Percentiles rank a stretch among this genome's conserved stretches.
Evolutionary conservation across 2,888 invertebrate species (phyloP).

Genomic region (Xylophagus ater): DNA sequence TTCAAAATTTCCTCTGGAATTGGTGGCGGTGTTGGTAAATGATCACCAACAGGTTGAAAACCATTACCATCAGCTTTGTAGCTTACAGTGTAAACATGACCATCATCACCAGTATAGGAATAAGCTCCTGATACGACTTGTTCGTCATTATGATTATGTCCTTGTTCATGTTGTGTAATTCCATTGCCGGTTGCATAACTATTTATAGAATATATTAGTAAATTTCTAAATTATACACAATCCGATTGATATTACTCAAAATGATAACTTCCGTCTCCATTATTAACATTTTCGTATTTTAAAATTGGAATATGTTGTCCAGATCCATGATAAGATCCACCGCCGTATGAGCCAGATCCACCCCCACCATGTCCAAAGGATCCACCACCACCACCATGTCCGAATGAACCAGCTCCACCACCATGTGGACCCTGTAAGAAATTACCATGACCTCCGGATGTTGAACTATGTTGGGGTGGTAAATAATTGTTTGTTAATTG

Average conservation of each 20-base stretch:
- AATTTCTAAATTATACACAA: too few species aligned
- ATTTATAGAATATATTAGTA: too few species aligned
- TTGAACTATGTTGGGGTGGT: conserved; percentile 26
- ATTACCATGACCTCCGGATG: conserved; percentile 21
- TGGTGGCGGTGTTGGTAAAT: conserved; percentile 65
- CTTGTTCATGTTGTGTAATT: conserved; percentile 46
- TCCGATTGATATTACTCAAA: too few species aligned
- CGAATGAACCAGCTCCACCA: conserved; percentile 18
- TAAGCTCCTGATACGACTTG: conserved; percentile 52
- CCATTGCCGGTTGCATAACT: conserved; percentile 55
- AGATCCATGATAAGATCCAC: conserved; percentile 15
- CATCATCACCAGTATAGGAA: conserved; percentile 51
- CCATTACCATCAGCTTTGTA: conserved; percentile 68
- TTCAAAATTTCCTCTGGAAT: conserved; percentile 43
- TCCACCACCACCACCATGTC: too few species aligned
- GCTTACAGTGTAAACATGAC: conserved; percentile 49
- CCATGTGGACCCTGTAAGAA: conserved; percentile 21
- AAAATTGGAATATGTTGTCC: conserved; percentile 47
- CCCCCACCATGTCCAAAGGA: too few species aligned
- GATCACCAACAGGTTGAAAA: conserved; percentile 64
- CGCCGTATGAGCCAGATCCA: too few species aligned
- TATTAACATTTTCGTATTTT: conserved; percentile 48
- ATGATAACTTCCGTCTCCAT: conserved; percentile 52
- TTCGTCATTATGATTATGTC: conserved; percentile 47
- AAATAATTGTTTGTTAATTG: conserved; percentile 28